phyloP scores from a whole-genome alignment of 2,113 vertebrate species.

The Hylia prasina region DNA sequence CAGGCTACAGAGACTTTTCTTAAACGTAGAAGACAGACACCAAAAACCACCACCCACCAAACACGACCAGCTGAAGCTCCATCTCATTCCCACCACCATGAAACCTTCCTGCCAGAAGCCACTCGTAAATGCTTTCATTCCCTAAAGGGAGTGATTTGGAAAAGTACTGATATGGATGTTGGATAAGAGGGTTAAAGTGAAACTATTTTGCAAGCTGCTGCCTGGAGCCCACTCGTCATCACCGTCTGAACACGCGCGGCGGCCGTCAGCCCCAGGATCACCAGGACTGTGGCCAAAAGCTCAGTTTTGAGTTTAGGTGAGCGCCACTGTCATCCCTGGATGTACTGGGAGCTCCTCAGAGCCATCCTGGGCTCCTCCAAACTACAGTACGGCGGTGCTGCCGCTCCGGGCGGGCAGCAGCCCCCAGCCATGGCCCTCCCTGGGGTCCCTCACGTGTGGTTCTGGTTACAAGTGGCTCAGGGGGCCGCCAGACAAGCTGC shows the following conservation, averaged over 20 bases:
- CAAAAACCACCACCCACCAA: neutral
- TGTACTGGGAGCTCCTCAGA: neutral
- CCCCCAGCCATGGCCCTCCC: neutral
- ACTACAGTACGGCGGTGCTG: neutral
- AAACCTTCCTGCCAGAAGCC: neutral
- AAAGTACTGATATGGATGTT: neutral
- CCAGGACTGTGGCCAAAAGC: neutral
- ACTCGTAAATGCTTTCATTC: neutral
- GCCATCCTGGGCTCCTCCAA: neutral
- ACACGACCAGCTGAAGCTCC: neutral
- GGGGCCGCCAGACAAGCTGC: neutral
- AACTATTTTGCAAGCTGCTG: slow-evolving; percentile 27
- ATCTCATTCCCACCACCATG: neutral
- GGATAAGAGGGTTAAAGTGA: slow-evolving; percentile 31
- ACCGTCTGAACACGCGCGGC: neutral
- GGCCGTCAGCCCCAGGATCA: neutral
- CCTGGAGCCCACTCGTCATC: neutral
- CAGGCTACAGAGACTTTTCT: neutral
- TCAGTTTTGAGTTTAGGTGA: neutral
- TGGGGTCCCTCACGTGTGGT: fast-evolving
- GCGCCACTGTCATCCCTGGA: neutral
- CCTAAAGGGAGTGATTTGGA: neutral
- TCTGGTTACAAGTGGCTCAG: neutral
- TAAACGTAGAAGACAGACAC: neutral
- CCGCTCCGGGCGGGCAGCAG: neutral